Evolutionary conservation across 2,888 invertebrate species (phyloP).

Genomic region (Bursaphelenchus okinawaensis): DNA sequence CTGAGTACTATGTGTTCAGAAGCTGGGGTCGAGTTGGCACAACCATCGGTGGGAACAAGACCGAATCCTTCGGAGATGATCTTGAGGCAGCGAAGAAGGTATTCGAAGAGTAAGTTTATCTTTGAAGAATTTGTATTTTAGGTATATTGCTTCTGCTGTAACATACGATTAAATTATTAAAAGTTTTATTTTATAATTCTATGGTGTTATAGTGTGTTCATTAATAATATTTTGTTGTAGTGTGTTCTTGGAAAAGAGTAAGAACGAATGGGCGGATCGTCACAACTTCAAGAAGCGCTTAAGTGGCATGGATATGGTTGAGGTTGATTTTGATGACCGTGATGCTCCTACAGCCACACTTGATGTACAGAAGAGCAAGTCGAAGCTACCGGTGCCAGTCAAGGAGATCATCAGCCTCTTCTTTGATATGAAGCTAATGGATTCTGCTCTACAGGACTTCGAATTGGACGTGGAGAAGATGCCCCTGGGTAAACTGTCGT

Average conservation of each 20-base stretch:
- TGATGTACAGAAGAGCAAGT: conserved; percentile 59
- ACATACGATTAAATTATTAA: too few relatives aligned
- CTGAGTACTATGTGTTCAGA: conserved; percentile 71
- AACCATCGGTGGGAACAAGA: conserved; percentile 69
- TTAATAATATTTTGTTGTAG: conserved; percentile 19
- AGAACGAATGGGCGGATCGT: conserved; percentile 69
- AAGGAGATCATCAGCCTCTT: conserved; percentile 78
- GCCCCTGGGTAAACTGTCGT: conserved; percentile 92
- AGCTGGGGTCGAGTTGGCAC: conserved; percentile 97
- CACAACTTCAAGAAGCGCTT: conserved; percentile 70
- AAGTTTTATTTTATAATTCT: too few relatives aligned
- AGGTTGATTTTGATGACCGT: conserved; percentile 69
- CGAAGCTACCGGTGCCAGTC: conserved; percentile 70
- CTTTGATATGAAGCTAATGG: conserved; percentile 87
- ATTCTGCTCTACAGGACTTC: conserved; percentile 83
- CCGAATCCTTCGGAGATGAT: conserved; percentile 43
- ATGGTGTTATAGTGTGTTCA: too few relatives aligned
- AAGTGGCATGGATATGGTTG: conserved; percentile 75
- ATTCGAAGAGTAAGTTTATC: conserved; percentile 34
- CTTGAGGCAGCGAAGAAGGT: conserved; percentile 40
- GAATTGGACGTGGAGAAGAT: conserved; percentile 94
- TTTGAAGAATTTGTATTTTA: too few relatives aligned
- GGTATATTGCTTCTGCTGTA: too few relatives aligned
- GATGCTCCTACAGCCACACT: conserved; percentile 13
- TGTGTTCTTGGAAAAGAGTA: conserved; percentile 73